Evolutionary conservation across 2,113 vertebrate species (phyloP).

Genomic region (Potamarius usumacintae): DNA sequence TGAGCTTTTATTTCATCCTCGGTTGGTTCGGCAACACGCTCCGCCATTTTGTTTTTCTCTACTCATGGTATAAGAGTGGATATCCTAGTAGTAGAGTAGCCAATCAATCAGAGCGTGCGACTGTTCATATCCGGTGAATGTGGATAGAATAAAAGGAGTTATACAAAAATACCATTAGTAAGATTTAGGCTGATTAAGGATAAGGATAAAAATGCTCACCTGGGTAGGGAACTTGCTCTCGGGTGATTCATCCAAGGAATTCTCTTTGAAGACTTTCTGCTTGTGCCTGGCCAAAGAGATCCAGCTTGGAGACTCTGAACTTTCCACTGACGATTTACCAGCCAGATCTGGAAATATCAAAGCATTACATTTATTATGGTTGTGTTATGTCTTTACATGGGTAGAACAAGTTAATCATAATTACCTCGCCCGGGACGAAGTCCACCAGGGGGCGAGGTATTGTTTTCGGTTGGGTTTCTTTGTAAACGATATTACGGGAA

Average conservation of each 20-base stretch:
- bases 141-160: not conserved
- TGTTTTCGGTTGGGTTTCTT: no score
- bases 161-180: not conserved
- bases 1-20: no score
- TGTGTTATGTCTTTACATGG: not conserved
- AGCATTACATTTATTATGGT: conserved; percentile 1
- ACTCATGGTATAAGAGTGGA: no score
- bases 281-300: conserved; percentile 81
- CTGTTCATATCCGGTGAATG: no score
- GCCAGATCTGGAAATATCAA: conserved; percentile 56
- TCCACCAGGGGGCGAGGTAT: no score
- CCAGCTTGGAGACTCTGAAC: conserved; percentile 76
- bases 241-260: conserved; percentile 64
- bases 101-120: no score
- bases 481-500: no score
- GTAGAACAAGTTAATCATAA: not conserved
- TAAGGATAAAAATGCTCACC: conserved; percentile 2
- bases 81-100: no score
- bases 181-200: not conserved
- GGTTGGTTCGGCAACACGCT: no score
- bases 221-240: conserved; percentile 57
- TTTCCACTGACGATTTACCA: conserved; percentile 41
- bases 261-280: conserved; percentile 76
- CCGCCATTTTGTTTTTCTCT: no score
- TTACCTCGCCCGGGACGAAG: not conserved